Percentiles rank a stretch among this genome's conserved stretches.
Evolutionary conservation across 2,113 vertebrate genomes (phyloP).

Genomic region (Chionis minor): DNA sequence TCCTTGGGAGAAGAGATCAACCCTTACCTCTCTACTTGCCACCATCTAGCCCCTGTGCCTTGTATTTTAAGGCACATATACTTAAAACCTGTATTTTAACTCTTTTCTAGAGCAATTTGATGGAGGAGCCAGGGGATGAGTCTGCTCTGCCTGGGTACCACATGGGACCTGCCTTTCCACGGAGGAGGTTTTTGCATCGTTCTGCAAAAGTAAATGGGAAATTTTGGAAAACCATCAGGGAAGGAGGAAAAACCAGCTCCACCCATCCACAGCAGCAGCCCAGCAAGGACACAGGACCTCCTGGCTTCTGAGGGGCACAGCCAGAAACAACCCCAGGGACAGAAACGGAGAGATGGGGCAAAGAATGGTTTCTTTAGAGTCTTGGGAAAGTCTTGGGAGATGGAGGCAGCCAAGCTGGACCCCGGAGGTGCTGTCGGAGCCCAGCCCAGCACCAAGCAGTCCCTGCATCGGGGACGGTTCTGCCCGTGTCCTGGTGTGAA

Average conservation of each 20-base stretch:
- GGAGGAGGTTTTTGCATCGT: neutral
- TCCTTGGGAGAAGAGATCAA: too few species aligned
- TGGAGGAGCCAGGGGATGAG: neutral
- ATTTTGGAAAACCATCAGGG: neutral
- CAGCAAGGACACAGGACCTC: rapidly evolving
- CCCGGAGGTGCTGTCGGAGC: rapidly evolving
- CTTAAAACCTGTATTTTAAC: neutral
- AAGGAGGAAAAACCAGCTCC: neutral
- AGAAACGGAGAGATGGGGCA: neutral
- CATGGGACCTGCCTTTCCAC: neutral
- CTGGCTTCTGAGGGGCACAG: neutral
- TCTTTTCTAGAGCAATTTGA: neutral
- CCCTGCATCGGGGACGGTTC: neutral
- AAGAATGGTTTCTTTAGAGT: neutral
- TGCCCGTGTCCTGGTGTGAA: rapidly evolving
- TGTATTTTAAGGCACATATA: neutral
- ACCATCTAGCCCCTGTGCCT: neutral
- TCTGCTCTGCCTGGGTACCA: rapidly evolving
- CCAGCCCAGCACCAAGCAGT: neutral
- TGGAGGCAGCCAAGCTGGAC: rapidly evolving
- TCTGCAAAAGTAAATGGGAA: neutral
- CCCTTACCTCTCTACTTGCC: neutral
- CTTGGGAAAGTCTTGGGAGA: neutral
- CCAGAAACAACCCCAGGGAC: neutral
- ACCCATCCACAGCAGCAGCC: neutral